Conservation (phyloP, 92 coral and sea anemone genomes). For the Porites cylindrica region DNA sequence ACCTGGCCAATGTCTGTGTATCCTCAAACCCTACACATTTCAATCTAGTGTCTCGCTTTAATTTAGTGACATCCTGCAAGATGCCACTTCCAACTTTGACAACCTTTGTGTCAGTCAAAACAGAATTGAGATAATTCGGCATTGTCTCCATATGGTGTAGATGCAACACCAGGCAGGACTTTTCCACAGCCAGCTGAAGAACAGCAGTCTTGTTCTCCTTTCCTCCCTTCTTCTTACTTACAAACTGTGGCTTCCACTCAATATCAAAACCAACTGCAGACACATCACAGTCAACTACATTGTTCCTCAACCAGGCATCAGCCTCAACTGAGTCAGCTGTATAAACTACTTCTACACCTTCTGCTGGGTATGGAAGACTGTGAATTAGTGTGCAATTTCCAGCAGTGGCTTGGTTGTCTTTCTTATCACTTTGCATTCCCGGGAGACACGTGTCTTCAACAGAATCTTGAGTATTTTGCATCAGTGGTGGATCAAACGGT, state of each 20-base stretch:
- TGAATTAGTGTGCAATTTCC: conserved; percentile 7
- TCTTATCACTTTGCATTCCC: background rate
- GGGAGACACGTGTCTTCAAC: background rate
- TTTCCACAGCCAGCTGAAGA: conserved; percentile 80
- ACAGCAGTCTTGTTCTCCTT: conserved; percentile 88
- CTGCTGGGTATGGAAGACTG: conserved; percentile 76
- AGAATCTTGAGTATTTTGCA: background rate
- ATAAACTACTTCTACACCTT: conserved; percentile 83
- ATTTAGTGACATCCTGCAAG: conserved; percentile 61
- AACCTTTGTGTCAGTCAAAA: conserved; percentile 48
- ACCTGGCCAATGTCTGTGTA: conserved; percentile 61
- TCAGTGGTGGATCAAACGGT: background rate
- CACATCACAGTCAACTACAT: conserved; percentile 64
- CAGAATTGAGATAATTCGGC: conserved; percentile 49
- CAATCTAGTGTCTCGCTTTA: conserved; percentile 59
- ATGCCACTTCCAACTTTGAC: conserved; percentile 85
- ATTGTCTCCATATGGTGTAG: conserved; percentile 48
- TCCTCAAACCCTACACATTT: conserved; percentile 68
- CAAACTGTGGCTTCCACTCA: conserved; percentile 96
- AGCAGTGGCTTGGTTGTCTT: background rate
- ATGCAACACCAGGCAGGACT: conserved; percentile 76
- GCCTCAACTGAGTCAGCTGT: conserved; percentile 81
- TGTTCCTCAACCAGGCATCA: conserved; percentile 90
- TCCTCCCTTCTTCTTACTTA: conserved; percentile 88
- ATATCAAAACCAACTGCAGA: conserved; percentile 88